Conservation (phyloP, 2,888 invertebrate species). For the Trilocha varians region DNA sequence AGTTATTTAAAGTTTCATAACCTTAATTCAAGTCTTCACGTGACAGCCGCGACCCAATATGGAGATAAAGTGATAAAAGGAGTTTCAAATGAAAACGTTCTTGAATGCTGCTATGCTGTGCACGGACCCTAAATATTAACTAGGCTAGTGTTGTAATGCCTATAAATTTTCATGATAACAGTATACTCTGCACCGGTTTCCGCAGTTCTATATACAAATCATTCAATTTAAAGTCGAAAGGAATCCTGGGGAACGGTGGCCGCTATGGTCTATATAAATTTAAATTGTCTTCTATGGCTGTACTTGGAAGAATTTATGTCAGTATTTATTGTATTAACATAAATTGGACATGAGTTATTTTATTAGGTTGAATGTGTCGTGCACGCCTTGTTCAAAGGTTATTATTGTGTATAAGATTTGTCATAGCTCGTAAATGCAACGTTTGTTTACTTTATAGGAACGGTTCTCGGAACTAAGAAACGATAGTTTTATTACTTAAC, state of each 20-base stretch:
- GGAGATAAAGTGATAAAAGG: no score
- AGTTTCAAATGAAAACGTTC: no score
- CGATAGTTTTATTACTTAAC: constrained; percentile 13
- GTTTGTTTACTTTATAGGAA: constrained; percentile 44
- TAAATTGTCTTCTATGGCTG: constrained; percentile 58
- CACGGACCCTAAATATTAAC: no score
- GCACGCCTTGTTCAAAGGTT: constrained; percentile 60
- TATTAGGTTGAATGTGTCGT: constrained; percentile 60
- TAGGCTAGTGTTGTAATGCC: neutral
- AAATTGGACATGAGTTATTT: constrained; percentile 73
- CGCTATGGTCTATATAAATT: constrained; percentile 55
- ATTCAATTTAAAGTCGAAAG: constrained; percentile 39
- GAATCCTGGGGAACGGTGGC: constrained; percentile 38
- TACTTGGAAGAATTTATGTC: constrained; percentile 61
- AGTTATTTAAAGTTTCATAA: no score
- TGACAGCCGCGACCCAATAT: no score
- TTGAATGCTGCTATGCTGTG: no score
- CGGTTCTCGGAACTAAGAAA: constrained; percentile 14
- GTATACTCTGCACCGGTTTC: neutral
- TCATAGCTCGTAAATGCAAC: constrained; percentile 63
- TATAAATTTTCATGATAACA: neutral
- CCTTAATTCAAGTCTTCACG: no score
- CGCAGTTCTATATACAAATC: constrained; percentile 28
- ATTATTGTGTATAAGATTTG: constrained; percentile 65
- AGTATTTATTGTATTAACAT: constrained; percentile 73